These are phyloP conservation scores for Virgularia gustaviana DNA, from an alignment of 92 coral and sea anemone species.

Conservation along the genomic window DNA sequence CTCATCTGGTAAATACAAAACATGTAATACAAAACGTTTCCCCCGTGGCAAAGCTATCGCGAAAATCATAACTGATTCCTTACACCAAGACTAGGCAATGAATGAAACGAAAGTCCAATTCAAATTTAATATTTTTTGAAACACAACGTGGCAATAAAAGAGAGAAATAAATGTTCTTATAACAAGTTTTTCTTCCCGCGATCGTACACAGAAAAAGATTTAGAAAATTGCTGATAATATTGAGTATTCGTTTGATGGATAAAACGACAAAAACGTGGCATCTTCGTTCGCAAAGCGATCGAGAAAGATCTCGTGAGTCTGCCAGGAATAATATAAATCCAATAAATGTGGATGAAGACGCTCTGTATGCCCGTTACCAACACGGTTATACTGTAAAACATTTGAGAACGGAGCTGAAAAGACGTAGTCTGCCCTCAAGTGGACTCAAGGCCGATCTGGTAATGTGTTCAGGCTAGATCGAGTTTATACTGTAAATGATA, in stretches of 20 bases:
- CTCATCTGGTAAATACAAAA: too few relatives aligned
- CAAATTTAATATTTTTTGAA: too few relatives aligned
- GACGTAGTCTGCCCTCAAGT: slow-evolving; percentile 50
- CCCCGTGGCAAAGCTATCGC: too few relatives aligned
- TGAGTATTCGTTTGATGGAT: neutral
- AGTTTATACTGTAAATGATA: neutral
- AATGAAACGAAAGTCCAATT: too few relatives aligned
- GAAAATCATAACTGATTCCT: too few relatives aligned
- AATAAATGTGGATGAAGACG: neutral
- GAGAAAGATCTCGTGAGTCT: neutral
- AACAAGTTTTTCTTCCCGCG: neutral
- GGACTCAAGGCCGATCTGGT: slow-evolving; percentile 92
- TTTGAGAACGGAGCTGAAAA: slow-evolving; percentile 65
- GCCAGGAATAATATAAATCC: neutral
- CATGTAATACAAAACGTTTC: too few relatives aligned
- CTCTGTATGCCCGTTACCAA: slow-evolving; percentile 4
- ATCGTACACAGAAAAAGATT: neutral
- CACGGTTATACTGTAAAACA: slow-evolving; percentile 69
- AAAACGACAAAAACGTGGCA: neutral
- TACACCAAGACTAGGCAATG: too few relatives aligned
- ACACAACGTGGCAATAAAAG: too few relatives aligned
- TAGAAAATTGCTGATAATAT: too few relatives aligned
- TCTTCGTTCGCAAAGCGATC: neutral
- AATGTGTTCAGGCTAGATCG: too few relatives aligned
- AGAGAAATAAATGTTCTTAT: too few relatives aligned